Evolutionary conservation across 2,797 vertebrate species (phyloP), one percentile per base, ranked within the genome.

Genomic region (Enteromius fasciolatus): DNA sequence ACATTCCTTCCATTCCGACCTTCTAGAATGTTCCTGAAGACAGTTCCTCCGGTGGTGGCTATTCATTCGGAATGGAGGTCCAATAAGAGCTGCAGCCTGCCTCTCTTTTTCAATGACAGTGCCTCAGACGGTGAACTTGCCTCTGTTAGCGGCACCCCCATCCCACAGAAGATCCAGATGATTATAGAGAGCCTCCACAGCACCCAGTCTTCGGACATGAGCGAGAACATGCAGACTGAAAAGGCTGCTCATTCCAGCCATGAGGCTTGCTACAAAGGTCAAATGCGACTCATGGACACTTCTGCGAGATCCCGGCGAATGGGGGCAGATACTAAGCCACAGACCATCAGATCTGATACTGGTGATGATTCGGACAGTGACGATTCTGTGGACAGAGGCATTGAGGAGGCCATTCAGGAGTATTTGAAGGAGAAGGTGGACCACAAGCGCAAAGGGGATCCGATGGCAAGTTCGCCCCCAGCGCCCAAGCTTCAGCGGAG

Each of bases 11-110:
- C 87, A 86, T 82, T 87, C 82, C 75, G 83, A 80, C 81, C 92
- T 88, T 95, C 93, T 96, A 97, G 96, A 95, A 99, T 99, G 98
- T 99, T 98, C 93, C 95, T 99, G 93, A 96, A 98, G 96, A 97
- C 97, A 80, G 93, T 94, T 84, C 94, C 96, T 89, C 97, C 97
- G 93, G 92, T 96, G 89, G 94, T 95, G 92, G 94, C 94, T 91
- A 95, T 97, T 88, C 96, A 94, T 91, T 95, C 96, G 77, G 94
- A 96, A 94, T 99, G 97, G 98, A 96, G 96, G 90, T 92, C 96
- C 85, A 97, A 96, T 6, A 93, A 94, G 89, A 94, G 91, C 94
- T 97, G 91, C 95, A 95, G 95, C 91, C 94, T 96, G 82, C 96
- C 97, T 0, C 81, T 94, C 81, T 96, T 95, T 92, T 96, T 97